A percentile compares a stretch with the other conserved stretches of the same genome.
phyloP scores from a whole-genome alignment of 2,888 invertebrate genomes.

The Polyommatus icarus region DNA sequence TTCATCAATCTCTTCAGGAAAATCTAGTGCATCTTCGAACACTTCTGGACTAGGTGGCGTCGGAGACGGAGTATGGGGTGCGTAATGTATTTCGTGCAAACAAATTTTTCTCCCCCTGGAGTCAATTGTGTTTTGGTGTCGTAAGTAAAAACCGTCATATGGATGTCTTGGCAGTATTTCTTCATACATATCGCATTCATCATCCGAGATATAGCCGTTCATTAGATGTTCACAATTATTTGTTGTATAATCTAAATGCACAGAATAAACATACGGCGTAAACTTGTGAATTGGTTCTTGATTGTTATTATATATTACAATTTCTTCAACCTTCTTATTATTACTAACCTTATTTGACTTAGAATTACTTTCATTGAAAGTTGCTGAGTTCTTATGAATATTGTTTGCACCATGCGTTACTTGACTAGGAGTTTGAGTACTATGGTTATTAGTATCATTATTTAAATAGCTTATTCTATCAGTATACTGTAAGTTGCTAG shows the following conservation, averaged over 20 bases:
- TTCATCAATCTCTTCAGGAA: conserved; percentile 40
- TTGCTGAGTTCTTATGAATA: background rate
- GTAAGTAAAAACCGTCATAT: conserved; percentile 73
- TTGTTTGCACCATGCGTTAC: background rate
- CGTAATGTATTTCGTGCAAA: conserved; percentile 66
- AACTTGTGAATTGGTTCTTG: conserved; percentile 42
- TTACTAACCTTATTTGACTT: background rate
- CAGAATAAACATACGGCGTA: conserved; percentile 47
- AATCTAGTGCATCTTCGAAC: conserved; percentile 47
- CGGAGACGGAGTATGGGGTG: conserved; percentile 55
- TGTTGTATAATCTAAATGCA: conserved; percentile 53
- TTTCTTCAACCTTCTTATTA: conserved; percentile 5
- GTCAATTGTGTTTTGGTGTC: conserved; percentile 66
- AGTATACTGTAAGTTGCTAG: background rate
- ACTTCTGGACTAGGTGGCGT: conserved; percentile 54
- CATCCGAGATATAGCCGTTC: conserved; percentile 59
- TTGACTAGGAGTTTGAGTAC: conserved; percentile 23
- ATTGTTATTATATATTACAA: conserved; percentile 38
- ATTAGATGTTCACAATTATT: conserved; percentile 45
- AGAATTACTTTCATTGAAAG: background rate
- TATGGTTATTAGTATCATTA: background rate
- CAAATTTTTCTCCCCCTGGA: conserved; percentile 67
- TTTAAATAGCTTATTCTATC: background rate
- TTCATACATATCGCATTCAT: conserved; percentile 58
- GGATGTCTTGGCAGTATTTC: conserved; percentile 69